Percentiles rank a stretch among this genome's conserved stretches.
Evolutionary conservation across 35 echinoderm and acorn worm species (phyloP).

Genomic region (Anneissia japonica): DNA sequence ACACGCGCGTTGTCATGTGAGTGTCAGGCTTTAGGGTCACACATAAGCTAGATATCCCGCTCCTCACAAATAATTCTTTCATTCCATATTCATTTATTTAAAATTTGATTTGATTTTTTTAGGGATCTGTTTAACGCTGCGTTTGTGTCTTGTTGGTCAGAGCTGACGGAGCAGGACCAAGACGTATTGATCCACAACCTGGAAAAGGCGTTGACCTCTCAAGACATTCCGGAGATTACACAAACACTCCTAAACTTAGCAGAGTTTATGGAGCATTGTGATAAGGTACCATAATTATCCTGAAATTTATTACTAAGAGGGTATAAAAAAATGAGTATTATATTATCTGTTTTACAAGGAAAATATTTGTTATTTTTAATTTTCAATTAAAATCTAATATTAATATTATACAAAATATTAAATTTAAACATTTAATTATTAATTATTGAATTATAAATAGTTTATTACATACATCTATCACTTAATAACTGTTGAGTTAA

Average conservation of each 20-base stretch:
- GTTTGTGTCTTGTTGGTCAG: slow-evolving; percentile 94
- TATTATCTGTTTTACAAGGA: no score
- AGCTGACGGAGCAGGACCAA: slow-evolving; percentile 85
- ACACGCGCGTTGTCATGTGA: no score
- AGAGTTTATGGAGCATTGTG: slow-evolving; percentile 98
- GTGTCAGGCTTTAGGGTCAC: no score
- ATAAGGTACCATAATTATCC: slow-evolving; percentile 60
- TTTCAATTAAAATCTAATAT: background rate
- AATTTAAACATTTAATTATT: background rate
- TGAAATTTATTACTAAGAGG: background rate
- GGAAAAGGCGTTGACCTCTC: slow-evolving; percentile 80
- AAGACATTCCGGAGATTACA: slow-evolving; percentile 94
- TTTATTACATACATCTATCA: no score
- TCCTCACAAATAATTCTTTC: no score
- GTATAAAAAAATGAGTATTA: no score
- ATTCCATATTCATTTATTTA: background rate
- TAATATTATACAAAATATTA: background rate
- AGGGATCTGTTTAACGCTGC: slow-evolving; percentile 98
- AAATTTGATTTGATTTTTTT: background rate
- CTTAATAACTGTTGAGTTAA: no score
- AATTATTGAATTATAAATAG: no score
- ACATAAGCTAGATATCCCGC: no score
- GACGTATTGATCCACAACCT: slow-evolving; percentile 92
- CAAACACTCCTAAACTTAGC: slow-evolving; percentile 96
- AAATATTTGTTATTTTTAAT: background rate